Evolutionary conservation across 1,140 invertebrate genomes (phyloP).

Genomic region (Drosophila triauraria): DNA sequence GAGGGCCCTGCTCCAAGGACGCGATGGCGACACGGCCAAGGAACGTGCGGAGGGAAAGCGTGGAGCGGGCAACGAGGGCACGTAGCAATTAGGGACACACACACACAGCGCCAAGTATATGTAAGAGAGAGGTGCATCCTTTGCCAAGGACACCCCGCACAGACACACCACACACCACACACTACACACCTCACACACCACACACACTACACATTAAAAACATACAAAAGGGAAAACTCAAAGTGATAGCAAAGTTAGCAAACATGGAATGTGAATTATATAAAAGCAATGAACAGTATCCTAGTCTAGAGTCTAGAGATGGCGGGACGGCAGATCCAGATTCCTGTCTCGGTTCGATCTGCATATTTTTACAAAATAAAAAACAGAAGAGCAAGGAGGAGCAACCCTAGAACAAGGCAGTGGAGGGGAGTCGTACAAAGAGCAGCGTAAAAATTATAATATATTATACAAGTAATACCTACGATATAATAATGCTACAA

Average conservation of each 20-base stretch:
- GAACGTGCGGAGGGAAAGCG: constrained; percentile 32
- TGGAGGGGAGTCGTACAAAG: constrained; percentile 59
- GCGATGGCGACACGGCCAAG: constrained; percentile 27
- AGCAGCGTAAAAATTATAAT: constrained; percentile 14
- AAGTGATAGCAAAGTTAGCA: constrained; percentile 83
- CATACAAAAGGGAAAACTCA: constrained; percentile 71
- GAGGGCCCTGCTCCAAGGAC: constrained; percentile 63
- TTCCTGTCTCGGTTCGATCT: constrained; percentile 46
- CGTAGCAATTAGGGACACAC: constrained; percentile 77
- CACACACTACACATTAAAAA: constrained; percentile 16
- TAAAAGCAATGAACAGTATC: constrained; percentile 85
- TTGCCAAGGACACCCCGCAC: constrained; percentile 21
- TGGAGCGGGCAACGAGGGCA: constrained; percentile 60
- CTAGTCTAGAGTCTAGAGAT: constrained; percentile 80
- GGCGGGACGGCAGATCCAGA: constrained; percentile 28
- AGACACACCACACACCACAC: constrained; percentile 14
- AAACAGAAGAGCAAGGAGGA: neutral
- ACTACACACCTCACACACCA: neutral
- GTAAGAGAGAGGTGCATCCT: constrained; percentile 15
- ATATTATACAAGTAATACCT: constrained; percentile 20
- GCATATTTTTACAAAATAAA: constrained; percentile 72
- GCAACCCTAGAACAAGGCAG: constrained; percentile 17
- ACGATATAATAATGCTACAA: constrained; percentile 12
- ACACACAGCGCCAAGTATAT: constrained; percentile 63
- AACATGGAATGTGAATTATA: constrained; percentile 84